Percentiles rank a stretch among this genome's conserved stretches.
Conservation (phyloP, 2,113 vertebrate genomes). For the Pontoporia blainvillei region DNA sequence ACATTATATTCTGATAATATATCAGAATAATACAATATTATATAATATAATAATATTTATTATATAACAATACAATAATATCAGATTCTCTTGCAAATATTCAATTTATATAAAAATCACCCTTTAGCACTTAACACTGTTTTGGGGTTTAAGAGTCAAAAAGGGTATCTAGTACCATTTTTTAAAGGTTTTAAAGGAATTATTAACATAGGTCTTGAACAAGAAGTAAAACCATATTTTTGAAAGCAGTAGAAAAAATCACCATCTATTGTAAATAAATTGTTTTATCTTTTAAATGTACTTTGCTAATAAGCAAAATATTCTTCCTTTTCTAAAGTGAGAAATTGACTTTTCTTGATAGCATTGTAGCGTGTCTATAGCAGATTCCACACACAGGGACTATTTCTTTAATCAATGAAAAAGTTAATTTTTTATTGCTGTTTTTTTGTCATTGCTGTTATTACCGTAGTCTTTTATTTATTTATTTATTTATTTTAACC, state of each 20-base stretch:
- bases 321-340: background rate
- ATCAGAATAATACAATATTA: too few species aligned
- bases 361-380: background rate
- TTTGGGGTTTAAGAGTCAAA: background rate
- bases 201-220: background rate
- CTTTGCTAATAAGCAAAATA: background rate
- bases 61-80: background rate
- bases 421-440: background rate
- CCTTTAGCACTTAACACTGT: background rate
- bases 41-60: too few species aligned
- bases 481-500: background rate
- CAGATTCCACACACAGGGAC: conserved; percentile 6
- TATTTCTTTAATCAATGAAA: background rate
- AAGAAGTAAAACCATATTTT: background rate
- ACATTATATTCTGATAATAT: background rate
- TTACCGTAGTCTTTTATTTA: background rate
- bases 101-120: background rate
- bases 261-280: background rate
- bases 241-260: background rate
- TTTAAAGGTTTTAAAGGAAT: background rate
- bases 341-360: background rate
- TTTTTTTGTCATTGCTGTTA: background rate
- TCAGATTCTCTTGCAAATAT: background rate
- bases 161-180: background rate
- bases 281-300: background rate